Evolutionary conservation across 2,797 vertebrate species (phyloP).

Genomic region (Lacerta bilineata): DNA sequence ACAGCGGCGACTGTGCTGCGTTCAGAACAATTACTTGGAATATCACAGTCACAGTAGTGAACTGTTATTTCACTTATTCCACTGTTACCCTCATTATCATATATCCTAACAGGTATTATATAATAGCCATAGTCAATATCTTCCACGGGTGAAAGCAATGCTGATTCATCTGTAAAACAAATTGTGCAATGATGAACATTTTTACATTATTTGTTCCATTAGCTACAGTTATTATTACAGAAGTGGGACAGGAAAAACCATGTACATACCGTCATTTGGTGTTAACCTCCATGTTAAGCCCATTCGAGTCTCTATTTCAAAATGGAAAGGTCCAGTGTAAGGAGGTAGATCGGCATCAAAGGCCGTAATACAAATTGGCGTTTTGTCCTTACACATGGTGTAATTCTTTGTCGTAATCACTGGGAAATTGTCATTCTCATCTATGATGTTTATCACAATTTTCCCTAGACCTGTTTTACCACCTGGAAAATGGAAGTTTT

Average conservation of each 20-base stretch:
- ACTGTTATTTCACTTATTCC: slow-evolving; percentile 40
- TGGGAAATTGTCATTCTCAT: slow-evolving; percentile 87
- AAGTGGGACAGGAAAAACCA: not conserved
- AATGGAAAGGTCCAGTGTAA: slow-evolving; percentile 83
- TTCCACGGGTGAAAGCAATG: slow-evolving; percentile 72
- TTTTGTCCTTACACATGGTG: slow-evolving; percentile 82
- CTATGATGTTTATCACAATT: slow-evolving; percentile 83
- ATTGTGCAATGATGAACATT: slow-evolving; percentile 36
- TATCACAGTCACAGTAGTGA: slow-evolving; percentile 84
- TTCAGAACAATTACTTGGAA: slow-evolving; percentile 61
- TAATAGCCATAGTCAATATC: slow-evolving; percentile 78
- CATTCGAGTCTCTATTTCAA: slow-evolving; percentile 69
- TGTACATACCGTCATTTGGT: slow-evolving; percentile 79
- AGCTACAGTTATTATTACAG: not conserved
- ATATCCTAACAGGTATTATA: slow-evolving; percentile 76
- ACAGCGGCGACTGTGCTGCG: not conserved
- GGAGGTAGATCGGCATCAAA: slow-evolving; percentile 81
- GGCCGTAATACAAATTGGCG: slow-evolving; percentile 77
- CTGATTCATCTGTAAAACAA: slow-evolving; percentile 80
- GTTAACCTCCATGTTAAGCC: slow-evolving; percentile 77
- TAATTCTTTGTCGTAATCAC: slow-evolving; percentile 55
- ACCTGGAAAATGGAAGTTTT: slow-evolving; percentile 76
- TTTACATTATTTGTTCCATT: not conserved
- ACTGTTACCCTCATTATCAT: slow-evolving; percentile 78
- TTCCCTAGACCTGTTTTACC: slow-evolving; percentile 87